Evolutionary conservation across 2,888 invertebrate genomes (phyloP).

Genomic region (Rambutsinella grinnellia): DNA sequence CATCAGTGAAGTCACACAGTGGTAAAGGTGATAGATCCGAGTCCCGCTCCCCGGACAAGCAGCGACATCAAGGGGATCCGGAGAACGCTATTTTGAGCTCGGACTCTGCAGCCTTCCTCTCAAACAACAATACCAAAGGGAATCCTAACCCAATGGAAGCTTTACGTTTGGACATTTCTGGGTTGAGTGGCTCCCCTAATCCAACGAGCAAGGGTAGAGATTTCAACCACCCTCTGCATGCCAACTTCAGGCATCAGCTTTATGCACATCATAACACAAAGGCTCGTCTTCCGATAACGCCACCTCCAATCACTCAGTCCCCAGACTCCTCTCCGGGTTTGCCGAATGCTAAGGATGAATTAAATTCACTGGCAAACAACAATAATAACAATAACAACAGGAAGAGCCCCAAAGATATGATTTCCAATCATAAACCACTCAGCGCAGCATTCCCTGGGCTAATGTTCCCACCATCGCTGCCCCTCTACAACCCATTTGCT

Average conservation of each 20-base stretch:
- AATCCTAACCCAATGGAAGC: conserved; percentile 59
- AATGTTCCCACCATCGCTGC: conserved; percentile 62
- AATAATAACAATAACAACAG: conserved; percentile 29
- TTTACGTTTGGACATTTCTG: conserved; percentile 51
- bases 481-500: conserved; percentile 65
- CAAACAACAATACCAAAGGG: conserved; percentile 42
- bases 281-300: conserved; percentile 14
- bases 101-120: conserved; percentile 19
- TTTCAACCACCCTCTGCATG: conserved; percentile 27
- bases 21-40: conserved; percentile 51
- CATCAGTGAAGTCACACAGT: conserved; percentile 68
- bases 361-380: conserved; percentile 5
- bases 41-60: conserved; percentile 56
- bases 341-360: conserved; percentile 45
- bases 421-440: conserved; percentile 29
- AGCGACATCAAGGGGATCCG: conserved; percentile 59
- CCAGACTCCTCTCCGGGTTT: conserved; percentile 59
- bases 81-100: conserved; percentile 44
- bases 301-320: conserved; percentile 50
- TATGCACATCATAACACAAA: conserved; percentile 28
- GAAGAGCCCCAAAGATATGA: conserved; percentile 27
- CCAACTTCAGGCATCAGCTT: conserved; percentile 39
- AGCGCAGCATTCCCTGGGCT: conserved; percentile 59
- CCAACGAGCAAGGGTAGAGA: conserved; percentile 21
- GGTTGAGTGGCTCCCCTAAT: conserved; percentile 44